A percentile compares a stretch with the other conserved stretches of the same genome.
Evolutionary conservation across 64 coral and sea anemone species (phyloP).

Genomic region (Astreopora myriophthalma): DNA sequence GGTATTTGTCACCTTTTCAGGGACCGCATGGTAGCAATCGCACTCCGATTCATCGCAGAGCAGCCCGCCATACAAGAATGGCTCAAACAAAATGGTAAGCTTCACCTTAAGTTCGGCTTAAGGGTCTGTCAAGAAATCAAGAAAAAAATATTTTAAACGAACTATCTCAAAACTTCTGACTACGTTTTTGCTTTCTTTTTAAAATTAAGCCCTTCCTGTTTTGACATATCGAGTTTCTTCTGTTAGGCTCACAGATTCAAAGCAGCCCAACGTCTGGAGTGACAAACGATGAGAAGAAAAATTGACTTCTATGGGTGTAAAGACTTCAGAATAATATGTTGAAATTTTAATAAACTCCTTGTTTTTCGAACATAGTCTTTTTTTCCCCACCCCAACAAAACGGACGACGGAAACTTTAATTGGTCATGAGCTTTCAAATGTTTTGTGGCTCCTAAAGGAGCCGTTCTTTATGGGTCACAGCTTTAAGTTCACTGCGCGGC

Average conservation of each 20-base stretch:
- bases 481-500: background rate
- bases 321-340: background rate
- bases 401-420: background rate
- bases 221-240: background rate
- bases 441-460: background rate
- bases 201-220: background rate
- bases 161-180: no score
- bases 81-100: background rate
- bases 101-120: background rate
- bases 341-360: background rate
- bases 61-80: background rate
- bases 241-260: background rate
- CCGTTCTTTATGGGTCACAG: background rate
- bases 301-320: background rate
- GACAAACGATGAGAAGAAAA: background rate
- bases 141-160: no score
- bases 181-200: background rate
- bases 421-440: background rate
- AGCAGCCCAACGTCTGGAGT: background rate
- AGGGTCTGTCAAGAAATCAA: no score
- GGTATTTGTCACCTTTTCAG: background rate
- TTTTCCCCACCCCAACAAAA: background rate
- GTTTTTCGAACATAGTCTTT: background rate
- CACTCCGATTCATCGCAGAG: background rate
- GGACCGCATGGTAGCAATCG: background rate